phyloP scores from a whole-genome alignment of 92 coral and sea anemone species.

The Siderastrea radians region DNA sequence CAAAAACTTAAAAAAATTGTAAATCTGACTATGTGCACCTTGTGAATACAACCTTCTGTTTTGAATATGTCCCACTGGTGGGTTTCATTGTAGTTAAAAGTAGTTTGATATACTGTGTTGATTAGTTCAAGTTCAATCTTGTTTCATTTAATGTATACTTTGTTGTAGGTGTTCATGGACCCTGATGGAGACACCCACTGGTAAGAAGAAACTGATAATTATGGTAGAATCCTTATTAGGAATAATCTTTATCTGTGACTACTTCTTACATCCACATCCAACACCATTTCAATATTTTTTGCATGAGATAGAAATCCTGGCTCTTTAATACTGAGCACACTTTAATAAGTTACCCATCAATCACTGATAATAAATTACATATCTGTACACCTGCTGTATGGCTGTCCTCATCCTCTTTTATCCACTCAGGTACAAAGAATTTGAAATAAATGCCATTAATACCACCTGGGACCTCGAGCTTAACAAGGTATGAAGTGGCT shows the following conservation, averaged over 20 bases:
- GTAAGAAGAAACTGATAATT: slow-evolving; percentile 29
- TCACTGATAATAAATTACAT: too few species aligned
- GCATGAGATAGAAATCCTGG: too few species aligned
- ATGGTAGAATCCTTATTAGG: neutral
- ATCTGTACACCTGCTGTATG: neutral
- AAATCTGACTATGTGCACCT: too few species aligned
- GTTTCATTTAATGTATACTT: too few species aligned
- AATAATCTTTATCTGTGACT: neutral
- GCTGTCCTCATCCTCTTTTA: neutral
- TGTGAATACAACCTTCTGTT: too few species aligned
- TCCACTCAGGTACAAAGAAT: slow-evolving; percentile 82
- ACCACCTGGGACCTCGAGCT: slow-evolving; percentile 91
- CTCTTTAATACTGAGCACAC: too few species aligned
- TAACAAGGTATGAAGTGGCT: slow-evolving; percentile 67
- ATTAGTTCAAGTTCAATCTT: too few species aligned
- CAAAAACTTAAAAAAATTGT: too few species aligned
- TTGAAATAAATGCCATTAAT: slow-evolving; percentile 91
- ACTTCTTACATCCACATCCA: neutral
- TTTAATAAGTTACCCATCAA: too few species aligned
- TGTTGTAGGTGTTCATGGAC: slow-evolving; percentile 86
- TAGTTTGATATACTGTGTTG: neutral
- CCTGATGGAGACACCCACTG: slow-evolving; percentile 94
- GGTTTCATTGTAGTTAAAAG: neutral
- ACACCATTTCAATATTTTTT: too few species aligned
- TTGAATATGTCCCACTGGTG: neutral